Conservation (phyloP, 2,888 invertebrate genomes). For the Poecilus cupreus region DNA sequence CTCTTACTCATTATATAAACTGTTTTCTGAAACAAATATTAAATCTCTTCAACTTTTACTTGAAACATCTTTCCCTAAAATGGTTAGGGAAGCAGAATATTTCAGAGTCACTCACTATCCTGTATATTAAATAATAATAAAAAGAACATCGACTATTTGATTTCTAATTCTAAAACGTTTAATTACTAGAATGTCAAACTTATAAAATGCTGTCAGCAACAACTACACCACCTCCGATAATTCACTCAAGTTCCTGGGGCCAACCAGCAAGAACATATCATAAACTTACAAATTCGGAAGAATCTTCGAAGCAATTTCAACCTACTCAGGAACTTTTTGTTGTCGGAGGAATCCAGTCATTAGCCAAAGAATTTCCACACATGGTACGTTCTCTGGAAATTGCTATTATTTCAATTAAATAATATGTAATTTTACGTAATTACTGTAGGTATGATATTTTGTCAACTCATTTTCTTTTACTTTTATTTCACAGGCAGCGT, state of each 20-base stretch:
- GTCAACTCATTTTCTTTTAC: neutral
- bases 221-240: neutral
- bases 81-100: no score
- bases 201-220: neutral
- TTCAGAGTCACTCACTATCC: no score
- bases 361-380: constrained; percentile 17
- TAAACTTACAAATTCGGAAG: no score
- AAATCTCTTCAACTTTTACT: no score
- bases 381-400: neutral
- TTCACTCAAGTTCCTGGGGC: neutral
- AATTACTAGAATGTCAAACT: neutral
- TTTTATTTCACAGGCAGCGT: constrained; percentile 1
- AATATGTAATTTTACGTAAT: neutral
- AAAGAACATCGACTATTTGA: no score
- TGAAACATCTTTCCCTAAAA: no score
- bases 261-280: neutral
- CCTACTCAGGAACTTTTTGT: neutral
- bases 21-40: no score
- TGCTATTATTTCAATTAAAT: neutral
- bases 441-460: neutral
- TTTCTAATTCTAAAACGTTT: no score
- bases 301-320: no score
- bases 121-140: no score
- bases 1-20: no score
- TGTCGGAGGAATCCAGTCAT: neutral